phyloP scores from a whole-genome alignment of 2,888 invertebrate genomes.

The Volucella inflata region DNA sequence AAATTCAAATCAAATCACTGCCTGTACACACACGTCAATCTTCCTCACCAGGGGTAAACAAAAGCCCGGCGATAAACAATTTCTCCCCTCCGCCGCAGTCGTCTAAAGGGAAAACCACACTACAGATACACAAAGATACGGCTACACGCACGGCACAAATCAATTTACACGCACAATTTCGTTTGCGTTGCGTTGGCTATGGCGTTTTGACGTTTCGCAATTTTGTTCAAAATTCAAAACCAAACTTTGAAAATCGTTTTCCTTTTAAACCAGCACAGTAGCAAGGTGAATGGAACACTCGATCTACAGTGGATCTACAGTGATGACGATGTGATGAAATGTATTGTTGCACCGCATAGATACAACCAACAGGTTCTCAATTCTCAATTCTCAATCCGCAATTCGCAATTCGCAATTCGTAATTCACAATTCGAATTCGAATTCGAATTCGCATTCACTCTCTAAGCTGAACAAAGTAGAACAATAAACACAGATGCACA shows the following conservation, averaged over 20 bases:
- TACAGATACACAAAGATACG: not conserved
- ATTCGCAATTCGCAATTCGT: no score
- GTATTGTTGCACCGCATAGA: conserved; percentile 29
- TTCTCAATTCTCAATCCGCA: no score
- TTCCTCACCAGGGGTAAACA: conserved; percentile 43
- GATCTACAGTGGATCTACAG: no score
- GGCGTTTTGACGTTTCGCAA: not conserved
- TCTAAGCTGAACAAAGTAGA: conserved; percentile 31
- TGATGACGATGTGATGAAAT: no score
- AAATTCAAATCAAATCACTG: conserved; percentile 60
- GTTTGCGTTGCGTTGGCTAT: not conserved
- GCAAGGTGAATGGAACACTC: conserved; percentile 58
- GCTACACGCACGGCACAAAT: conserved; percentile 1
- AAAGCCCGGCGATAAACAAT: conserved; percentile 44
- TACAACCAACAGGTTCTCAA: conserved; percentile 4
- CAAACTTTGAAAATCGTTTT: conserved; percentile 1
- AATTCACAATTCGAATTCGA: conserved; percentile 1
- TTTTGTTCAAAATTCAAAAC: not conserved
- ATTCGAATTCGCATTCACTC: not conserved
- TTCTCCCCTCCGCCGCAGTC: not conserved
- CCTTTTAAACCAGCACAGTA: conserved; percentile 40
- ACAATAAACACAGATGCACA: conserved; percentile 50
- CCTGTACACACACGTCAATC: conserved; percentile 66
- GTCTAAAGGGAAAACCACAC: not conserved
- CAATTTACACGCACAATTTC: conserved; percentile 59